Conservation (phyloP, 2,888 invertebrate species). For the Orthosia cruda region DNA sequence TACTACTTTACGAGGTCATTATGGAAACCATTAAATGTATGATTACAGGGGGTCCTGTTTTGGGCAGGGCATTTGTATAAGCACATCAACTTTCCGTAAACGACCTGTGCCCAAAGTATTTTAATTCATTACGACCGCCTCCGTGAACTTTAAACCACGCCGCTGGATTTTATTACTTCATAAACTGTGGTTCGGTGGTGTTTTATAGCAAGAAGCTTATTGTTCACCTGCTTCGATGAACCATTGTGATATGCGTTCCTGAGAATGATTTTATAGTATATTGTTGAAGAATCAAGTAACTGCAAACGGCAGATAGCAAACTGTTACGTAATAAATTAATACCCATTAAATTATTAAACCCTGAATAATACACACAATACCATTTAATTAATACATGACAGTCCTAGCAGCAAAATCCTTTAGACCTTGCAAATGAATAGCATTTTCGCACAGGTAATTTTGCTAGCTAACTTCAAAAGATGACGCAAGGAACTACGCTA, state of each 20-base stretch:
- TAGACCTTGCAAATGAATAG: conserved; percentile 27
- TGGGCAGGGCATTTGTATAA: conserved; percentile 87
- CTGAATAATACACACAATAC: background rate
- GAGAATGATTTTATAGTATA: background rate
- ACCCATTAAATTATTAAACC: background rate
- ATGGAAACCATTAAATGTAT: conserved; percentile 89
- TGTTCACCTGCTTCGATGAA: conserved; percentile 71
- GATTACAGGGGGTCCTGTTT: conserved; percentile 87
- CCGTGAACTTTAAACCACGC: conserved; percentile 82
- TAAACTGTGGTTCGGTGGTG: conserved; percentile 76
- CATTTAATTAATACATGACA: conserved; percentile 2
- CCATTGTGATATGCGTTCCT: conserved; percentile 23
- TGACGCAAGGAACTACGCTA: conserved; percentile 21
- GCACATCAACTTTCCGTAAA: conserved; percentile 89
- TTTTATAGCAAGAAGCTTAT: conserved; percentile 76
- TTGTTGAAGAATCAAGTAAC: background rate
- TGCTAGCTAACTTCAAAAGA: conserved; percentile 36
- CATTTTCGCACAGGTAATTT: conserved; percentile 36
- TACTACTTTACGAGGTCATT: conserved; percentile 90
- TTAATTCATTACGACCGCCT: conserved; percentile 82
- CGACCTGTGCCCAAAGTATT: conserved; percentile 84
- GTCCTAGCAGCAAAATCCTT: conserved; percentile 13
- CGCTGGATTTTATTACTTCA: conserved; percentile 83
- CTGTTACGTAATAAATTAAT: background rate
- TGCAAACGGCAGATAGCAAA: conserved; percentile 1